These are phyloP conservation scores for Maniola jurtina DNA, from an alignment of 1,140 invertebrate species.

Conservation along the genomic window DNA sequence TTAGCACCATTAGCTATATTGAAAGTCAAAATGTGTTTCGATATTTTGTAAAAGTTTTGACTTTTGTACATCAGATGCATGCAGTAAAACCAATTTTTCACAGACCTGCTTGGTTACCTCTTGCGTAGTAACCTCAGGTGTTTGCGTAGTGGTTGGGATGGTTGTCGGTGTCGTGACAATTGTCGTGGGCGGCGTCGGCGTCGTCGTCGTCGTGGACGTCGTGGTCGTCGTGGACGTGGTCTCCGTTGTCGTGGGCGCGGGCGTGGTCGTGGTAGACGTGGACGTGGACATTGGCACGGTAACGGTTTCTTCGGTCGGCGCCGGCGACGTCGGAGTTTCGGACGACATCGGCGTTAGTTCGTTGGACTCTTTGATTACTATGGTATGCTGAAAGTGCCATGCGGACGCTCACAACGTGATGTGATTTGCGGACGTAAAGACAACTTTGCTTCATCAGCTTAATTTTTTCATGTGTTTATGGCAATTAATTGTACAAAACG, in stretches of 20 bases:
- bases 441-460: slow-evolving; percentile 32
- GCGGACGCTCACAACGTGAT: slow-evolving; percentile 71
- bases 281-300: slow-evolving; percentile 45
- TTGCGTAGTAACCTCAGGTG: slow-evolving; percentile 52
- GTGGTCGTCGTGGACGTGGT: slow-evolving; percentile 31
- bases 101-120: slow-evolving; percentile 65
- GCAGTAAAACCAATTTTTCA: slow-evolving; percentile 31
- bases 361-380: slow-evolving; percentile 68
- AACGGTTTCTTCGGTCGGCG: slow-evolving; percentile 35
- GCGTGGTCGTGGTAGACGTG: slow-evolving; percentile 39
- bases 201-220: slow-evolving; percentile 26
- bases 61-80: slow-evolving; percentile 20
- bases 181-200: slow-evolving; percentile 36
- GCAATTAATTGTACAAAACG: too few species aligned
- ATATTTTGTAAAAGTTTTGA: slow-evolving; percentile 1
- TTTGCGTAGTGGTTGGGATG: slow-evolving; percentile 39
- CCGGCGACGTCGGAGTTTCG: slow-evolving; percentile 42
- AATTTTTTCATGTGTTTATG: background rate
- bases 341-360: slow-evolving; percentile 53
- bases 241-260: slow-evolving; percentile 33
- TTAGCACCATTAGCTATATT: background rate
- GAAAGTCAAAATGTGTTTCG: background rate
- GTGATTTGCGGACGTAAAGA: slow-evolving; percentile 51
- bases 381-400: slow-evolving; percentile 77
- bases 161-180: slow-evolving; percentile 34